These are phyloP conservation scores for Eilema caniola DNA, from an alignment of 2,888 invertebrate species.

Conservation along the genomic window DNA sequence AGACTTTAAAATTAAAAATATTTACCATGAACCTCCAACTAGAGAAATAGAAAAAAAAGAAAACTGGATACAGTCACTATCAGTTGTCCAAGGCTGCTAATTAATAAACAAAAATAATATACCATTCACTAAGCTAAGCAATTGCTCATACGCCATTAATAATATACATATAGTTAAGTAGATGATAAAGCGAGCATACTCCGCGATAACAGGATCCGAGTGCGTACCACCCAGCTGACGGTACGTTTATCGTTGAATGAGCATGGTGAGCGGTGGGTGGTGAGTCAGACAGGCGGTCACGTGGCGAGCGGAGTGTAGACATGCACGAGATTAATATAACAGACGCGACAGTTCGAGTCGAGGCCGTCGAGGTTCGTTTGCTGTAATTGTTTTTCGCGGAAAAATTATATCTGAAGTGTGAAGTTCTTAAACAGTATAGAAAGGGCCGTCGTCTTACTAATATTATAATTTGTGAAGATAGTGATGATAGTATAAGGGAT, in stretches of 20 bases:
- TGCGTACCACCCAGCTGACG: conserved; percentile 56
- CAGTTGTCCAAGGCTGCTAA: no score
- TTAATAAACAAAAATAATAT: no score
- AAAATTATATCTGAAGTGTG: background rate
- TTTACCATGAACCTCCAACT: background rate
- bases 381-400: background rate
- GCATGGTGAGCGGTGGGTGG: conserved; percentile 35
- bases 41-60: no score
- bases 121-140: conserved; percentile 5
- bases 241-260: conserved; percentile 63
- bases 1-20: no score
- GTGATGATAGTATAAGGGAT: no score
- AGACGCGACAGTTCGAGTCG: conserved; percentile 31
- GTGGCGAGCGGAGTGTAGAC: conserved; percentile 57
- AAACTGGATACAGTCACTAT: no score
- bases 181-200: conserved; percentile 8
- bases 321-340: conserved; percentile 47
- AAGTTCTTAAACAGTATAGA: no score
- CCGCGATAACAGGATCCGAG: conserved; percentile 24
- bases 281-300: conserved; percentile 61
- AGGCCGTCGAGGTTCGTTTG: background rate
- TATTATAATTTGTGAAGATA: no score
- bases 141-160: background rate
- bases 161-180: conserved; percentile 1
- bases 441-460: no score